phyloP scores from a whole-genome alignment of 2,797 vertebrate genomes.

The Strix occidentalis region DNA sequence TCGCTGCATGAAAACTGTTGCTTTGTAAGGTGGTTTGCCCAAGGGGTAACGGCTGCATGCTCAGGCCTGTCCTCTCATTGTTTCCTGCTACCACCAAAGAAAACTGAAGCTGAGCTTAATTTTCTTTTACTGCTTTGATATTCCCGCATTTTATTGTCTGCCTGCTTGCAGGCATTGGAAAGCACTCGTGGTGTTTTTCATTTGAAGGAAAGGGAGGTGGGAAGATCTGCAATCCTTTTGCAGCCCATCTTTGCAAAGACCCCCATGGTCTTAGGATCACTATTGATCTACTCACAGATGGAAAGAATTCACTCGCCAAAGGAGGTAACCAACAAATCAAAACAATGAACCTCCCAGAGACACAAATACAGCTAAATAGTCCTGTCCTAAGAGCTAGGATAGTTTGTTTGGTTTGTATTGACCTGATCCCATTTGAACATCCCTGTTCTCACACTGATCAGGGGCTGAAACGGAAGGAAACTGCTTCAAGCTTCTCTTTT shows the following conservation, averaged over 20 bases:
- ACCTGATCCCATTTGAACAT: constrained; percentile 52
- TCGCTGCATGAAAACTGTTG: not conserved
- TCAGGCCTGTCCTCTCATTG: not conserved
- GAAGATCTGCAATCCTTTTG: not conserved
- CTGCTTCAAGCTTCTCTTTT: constrained; percentile 58
- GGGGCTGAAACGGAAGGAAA: constrained; percentile 70
- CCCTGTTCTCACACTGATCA: constrained; percentile 61
- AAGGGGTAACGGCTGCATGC: not conserved
- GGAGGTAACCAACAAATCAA: not conserved
- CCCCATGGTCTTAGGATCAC: not conserved
- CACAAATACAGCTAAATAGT: not conserved
- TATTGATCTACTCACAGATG: not conserved
- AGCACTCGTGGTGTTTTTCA: not conserved
- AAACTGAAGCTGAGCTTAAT: not conserved
- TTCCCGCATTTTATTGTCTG: not conserved
- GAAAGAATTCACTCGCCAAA: not conserved
- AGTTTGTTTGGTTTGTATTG: constrained; percentile 40
- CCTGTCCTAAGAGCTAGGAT: not conserved
- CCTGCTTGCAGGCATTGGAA: not conserved
- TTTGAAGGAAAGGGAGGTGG: not conserved
- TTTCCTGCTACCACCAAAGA: not conserved
- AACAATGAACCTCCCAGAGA: not conserved
- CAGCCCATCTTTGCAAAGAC: not conserved
- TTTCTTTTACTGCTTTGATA: not conserved
- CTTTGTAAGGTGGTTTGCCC: not conserved